phyloP scores from a whole-genome alignment of 2,888 invertebrate species.

The Platycnemis pennipes region DNA sequence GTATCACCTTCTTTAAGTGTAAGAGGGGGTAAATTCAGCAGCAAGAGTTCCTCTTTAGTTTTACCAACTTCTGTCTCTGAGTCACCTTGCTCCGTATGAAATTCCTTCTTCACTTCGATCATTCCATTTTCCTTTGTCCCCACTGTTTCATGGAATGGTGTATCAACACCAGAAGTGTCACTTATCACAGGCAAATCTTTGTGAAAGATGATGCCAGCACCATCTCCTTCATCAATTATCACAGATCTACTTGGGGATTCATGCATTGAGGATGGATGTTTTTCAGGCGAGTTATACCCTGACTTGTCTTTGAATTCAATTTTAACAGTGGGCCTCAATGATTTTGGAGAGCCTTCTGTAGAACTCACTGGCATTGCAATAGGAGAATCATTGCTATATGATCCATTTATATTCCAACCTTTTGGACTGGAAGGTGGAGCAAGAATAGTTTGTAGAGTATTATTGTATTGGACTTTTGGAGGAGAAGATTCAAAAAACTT shows the following conservation, averaged over 20 bases:
- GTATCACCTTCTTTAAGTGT: not conserved
- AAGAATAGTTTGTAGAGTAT: conserved; percentile 10
- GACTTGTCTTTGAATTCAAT: not conserved
- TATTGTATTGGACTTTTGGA: not conserved
- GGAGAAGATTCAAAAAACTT: not conserved
- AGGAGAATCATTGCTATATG: not conserved
- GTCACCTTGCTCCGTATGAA: not conserved
- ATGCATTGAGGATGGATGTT: not conserved
- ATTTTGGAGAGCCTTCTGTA: not conserved
- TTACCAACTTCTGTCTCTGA: not conserved
- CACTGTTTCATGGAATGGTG: not conserved
- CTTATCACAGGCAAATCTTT: not conserved
- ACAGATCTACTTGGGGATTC: not conserved
- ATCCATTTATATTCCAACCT: conserved; percentile 3
- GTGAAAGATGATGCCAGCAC: not conserved
- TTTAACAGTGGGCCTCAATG: not conserved
- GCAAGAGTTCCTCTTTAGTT: not conserved
- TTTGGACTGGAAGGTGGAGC: conserved; percentile 21
- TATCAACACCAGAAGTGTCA: not conserved
- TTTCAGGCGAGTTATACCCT: not conserved
- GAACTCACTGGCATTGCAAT: not conserved
- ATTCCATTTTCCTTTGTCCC: not conserved
- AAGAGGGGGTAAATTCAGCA: not conserved
- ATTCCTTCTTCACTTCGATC: not conserved
- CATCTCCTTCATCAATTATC: not conserved